Evolutionary conservation across 2,797 vertebrate species (phyloP).

Genomic region (Mus spretus): DNA sequence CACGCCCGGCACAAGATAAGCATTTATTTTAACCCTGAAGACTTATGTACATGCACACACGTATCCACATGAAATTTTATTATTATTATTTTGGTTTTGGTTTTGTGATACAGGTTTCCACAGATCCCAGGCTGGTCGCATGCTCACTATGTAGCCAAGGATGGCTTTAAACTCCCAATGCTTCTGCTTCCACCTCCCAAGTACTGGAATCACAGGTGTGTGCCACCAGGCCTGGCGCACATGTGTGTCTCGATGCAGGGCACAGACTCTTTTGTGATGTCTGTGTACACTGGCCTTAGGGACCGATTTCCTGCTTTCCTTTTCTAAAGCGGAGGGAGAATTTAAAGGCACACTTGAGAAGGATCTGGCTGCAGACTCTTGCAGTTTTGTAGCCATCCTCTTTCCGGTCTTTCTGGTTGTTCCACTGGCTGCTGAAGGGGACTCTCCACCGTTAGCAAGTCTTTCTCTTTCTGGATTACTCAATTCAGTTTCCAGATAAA

Average conservation of each 20-base stretch:
- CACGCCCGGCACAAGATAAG: background rate
- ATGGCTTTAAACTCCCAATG: background rate
- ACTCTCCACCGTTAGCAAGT: background rate
- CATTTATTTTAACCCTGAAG: conserved; percentile 38
- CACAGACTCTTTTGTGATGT: conserved; percentile 10
- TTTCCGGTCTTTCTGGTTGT: background rate
- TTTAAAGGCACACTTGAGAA: conserved; percentile 55
- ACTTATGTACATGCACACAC: background rate
- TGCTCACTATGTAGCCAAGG: background rate
- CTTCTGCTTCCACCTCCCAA: background rate
- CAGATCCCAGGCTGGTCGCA: background rate
- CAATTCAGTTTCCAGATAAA: conserved; percentile 13
- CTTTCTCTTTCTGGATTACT: conserved; percentile 23
- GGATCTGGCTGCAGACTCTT: conserved; percentile 2
- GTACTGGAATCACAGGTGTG: background rate
- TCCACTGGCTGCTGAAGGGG: background rate
- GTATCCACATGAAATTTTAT: background rate
- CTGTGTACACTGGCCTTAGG: conserved; percentile 61
- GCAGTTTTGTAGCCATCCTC: background rate
- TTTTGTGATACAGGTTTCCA: background rate
- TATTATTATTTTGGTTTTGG: background rate
- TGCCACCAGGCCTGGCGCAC: background rate
- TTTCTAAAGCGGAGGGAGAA: conserved; percentile 57
- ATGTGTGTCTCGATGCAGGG: conserved; percentile 25
- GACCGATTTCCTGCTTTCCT: conserved; percentile 77